Evolutionary conservation across 2,797 vertebrate genomes (phyloP).

Genomic region (Buceros bicornis): DNA sequence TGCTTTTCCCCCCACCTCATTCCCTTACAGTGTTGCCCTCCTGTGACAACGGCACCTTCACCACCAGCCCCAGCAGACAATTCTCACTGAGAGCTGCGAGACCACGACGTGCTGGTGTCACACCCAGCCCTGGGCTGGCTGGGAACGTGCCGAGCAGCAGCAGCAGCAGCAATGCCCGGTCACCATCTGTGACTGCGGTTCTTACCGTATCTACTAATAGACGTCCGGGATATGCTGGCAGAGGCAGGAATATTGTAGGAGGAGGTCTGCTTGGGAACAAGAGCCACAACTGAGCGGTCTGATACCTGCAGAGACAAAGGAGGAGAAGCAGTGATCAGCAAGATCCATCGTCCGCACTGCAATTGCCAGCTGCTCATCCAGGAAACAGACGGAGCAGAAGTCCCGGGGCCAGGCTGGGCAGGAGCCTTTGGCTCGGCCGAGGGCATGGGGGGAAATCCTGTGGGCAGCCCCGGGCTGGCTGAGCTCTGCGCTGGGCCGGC

Average conservation of each 20-base stretch:
- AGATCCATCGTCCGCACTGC: accelerated
- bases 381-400: background rate
- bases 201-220: conserved; percentile 98
- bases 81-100: background rate
- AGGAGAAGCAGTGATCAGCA: background rate
- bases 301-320: conserved; percentile 87
- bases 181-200: accelerated
- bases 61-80: background rate
- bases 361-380: background rate
- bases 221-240: conserved; percentile 94
- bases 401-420: background rate
- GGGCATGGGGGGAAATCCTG: background rate
- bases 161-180: background rate
- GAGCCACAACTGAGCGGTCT: conserved; percentile 93
- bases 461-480: background rate
- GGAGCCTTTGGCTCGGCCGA: background rate
- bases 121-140: background rate
- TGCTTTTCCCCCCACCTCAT: background rate
- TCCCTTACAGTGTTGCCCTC: background rate
- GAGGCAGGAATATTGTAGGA: conserved; percentile 98
- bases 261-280: conserved; percentile 98
- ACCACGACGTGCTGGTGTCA: background rate
- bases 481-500: background rate
- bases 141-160: accelerated
- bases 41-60: background rate